These are phyloP conservation scores for Isotomurus palustris DNA, from an alignment of 2,888 invertebrate species.

Conservation along the genomic window DNA sequence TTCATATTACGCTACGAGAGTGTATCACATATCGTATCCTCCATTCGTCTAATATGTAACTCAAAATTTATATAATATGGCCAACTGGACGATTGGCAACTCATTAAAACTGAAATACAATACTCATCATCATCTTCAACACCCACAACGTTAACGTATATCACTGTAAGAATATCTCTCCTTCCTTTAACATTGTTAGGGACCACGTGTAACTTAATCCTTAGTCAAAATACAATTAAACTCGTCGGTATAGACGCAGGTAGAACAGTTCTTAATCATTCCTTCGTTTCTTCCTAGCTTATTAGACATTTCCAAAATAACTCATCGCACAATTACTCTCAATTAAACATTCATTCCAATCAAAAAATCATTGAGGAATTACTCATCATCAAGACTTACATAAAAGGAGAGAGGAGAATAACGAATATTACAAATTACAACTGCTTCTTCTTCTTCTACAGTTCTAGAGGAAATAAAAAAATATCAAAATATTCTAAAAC, in stretches of 20 bases:
- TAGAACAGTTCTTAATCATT: no score
- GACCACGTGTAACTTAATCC: no score
- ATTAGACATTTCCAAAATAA: no score
- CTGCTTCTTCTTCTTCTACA: neutral
- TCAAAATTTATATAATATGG: no score
- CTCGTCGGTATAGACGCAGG: no score
- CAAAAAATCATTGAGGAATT: neutral
- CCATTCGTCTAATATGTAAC: no score
- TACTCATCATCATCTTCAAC: neutral
- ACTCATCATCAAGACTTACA: neutral
- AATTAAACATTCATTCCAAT: neutral
- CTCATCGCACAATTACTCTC: neutral
- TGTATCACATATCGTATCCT: no score
- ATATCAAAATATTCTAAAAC: slow-evolving; percentile 3
- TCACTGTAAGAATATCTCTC: neutral
- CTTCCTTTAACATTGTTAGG: no score
- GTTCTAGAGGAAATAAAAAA: neutral
- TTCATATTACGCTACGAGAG: no score
- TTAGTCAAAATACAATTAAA: no score
- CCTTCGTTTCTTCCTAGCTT: no score
- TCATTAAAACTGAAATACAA: neutral
- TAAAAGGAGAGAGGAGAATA: neutral
- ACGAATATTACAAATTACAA: neutral
- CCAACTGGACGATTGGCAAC: neutral
- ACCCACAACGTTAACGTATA: neutral